Evolutionary conservation across 2,113 vertebrate species (phyloP).

Genomic region (Tinamus guttatus): DNA sequence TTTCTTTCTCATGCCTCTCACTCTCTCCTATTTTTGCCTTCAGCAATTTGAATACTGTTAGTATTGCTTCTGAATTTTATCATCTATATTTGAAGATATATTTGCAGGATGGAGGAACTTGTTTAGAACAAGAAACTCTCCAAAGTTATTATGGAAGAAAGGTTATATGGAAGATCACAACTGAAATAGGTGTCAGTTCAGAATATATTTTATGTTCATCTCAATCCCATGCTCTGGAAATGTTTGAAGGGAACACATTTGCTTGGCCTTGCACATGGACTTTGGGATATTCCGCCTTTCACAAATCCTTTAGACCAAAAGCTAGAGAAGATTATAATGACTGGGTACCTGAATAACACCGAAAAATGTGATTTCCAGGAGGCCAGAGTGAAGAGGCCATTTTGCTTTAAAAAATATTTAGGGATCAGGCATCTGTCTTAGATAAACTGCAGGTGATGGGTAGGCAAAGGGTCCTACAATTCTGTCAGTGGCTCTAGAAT

Average conservation of each 20-base stretch:
- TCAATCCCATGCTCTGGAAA: background rate
- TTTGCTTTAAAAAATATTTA: background rate
- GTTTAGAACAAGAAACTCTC: constrained; percentile 11
- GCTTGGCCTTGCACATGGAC: background rate
- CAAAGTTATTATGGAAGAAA: background rate
- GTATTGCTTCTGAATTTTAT: constrained; percentile 1
- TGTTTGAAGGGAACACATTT: background rate
- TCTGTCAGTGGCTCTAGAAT: background rate
- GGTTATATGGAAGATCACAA: background rate
- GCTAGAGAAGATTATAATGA: background rate
- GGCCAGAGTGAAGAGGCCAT: background rate
- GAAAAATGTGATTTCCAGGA: background rate
- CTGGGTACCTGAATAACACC: background rate
- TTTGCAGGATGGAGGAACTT: background rate
- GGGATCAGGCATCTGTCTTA: background rate
- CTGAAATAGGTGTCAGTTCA: background rate
- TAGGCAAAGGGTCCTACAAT: background rate
- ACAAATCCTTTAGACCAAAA: background rate
- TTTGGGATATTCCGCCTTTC: background rate
- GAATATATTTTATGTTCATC: background rate
- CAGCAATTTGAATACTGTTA: background rate
- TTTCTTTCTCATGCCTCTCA: constrained; percentile 28
- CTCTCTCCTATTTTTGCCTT: constrained; percentile 24
- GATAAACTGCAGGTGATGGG: background rate
- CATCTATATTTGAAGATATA: background rate